Conservation (phyloP, 2,113 vertebrate species). For the Helogale parvula region DNA sequence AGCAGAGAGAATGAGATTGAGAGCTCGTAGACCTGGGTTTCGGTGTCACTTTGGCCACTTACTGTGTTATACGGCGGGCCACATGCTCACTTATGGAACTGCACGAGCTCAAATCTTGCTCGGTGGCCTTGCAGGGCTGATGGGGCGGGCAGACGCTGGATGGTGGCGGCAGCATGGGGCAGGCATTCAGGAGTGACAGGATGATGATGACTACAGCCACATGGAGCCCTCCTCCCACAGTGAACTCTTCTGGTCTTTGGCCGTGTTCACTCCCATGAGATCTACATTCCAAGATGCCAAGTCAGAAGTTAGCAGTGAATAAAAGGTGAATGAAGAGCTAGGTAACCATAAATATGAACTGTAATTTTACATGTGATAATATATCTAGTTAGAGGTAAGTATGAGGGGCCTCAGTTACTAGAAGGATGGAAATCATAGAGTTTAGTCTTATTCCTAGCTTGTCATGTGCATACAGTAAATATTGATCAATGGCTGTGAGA, state of each 20-base stretch:
- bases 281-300: not conserved
- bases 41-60: not conserved
- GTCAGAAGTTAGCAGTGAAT: not conserved
- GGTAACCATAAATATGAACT: not conserved
- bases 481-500: not conserved
- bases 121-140: not conserved
- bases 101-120: accelerated
- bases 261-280: not conserved
- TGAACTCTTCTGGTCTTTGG: not conserved
- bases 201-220: accelerated
- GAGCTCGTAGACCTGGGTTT: not conserved
- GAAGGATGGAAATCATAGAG: too few species aligned
- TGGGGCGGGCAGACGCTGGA: not conserved
- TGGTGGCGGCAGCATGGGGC: accelerated
- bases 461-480: not conserved
- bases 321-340: not conserved
- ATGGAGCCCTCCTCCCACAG: not conserved
- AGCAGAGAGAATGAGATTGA: not conserved
- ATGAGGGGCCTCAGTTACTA: not conserved
- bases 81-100: accelerated
- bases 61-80: not conserved
- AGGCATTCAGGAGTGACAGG: not conserved
- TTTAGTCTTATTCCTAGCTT: not conserved
- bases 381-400: not conserved
- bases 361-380: not conserved